These are phyloP conservation scores for Epinotia ramella DNA, from an alignment of 2,888 invertebrate genomes.

Conservation along the genomic window DNA sequence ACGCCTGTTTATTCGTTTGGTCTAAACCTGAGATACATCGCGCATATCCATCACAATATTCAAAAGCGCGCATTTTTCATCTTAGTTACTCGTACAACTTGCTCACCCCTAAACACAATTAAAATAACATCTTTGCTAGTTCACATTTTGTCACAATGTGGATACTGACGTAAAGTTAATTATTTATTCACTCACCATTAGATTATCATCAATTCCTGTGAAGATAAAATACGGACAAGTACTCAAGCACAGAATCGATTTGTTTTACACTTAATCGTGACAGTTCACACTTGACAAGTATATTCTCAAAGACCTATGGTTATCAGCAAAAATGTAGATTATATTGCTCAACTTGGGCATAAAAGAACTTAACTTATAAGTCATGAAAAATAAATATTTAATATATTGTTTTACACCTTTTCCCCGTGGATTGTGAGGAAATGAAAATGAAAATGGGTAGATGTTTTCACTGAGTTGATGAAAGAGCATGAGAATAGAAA, in stretches of 20 bases:
- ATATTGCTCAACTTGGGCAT: neutral
- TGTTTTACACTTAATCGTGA: neutral
- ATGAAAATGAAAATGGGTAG: neutral
- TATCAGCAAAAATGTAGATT: too few relatives aligned
- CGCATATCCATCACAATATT: neutral
- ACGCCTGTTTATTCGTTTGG: neutral
- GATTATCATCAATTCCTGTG: slow-evolving; percentile 81
- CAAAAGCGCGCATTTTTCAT: too few relatives aligned
- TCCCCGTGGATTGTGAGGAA: neutral
- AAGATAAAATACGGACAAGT: slow-evolving; percentile 81
- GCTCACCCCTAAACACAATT: slow-evolving; percentile 3
- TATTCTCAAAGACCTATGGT: neutral
- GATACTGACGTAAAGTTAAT: slow-evolving; percentile 67
- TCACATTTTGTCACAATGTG: slow-evolving; percentile 84
- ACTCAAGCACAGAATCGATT: slow-evolving; percentile 48
- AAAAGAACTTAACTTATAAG: neutral
- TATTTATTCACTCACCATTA: slow-evolving; percentile 68
- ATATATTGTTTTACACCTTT: neutral
- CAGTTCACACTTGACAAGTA: neutral
- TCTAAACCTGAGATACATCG: neutral
- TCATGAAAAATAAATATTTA: neutral
- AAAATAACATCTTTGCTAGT: slow-evolving; percentile 39
- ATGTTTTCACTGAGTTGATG: neutral
- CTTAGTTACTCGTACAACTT: neutral
- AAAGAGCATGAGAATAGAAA: neutral